Evolutionary conservation across 2,888 invertebrate genomes (phyloP), one percentile per base, ranked within the genome.

Genomic region (Epicampocera succincta): DNA sequence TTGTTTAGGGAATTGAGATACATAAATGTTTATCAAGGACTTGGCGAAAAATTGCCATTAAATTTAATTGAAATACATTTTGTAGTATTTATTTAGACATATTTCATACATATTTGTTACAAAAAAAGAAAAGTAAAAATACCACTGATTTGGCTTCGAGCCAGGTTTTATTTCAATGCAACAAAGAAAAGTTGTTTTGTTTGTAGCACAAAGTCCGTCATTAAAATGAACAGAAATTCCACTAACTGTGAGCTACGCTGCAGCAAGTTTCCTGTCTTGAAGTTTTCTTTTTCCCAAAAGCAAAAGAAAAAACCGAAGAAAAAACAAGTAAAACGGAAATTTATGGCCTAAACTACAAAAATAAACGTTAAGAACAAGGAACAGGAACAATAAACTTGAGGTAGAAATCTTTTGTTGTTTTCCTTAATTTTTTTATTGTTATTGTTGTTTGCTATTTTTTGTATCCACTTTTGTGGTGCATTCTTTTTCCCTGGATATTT

Each of bases 311-410:
- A 33, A 29, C n/a, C 4, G 44, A n/a, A 15, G 12, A 11, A 33
- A 25, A 12, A 38, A 33, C 17, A 3, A 33, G 17, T 11, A 25
- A 48, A 19, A 61, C 29, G 25, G 3, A 42, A 52, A 44, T 17
- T 48, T 52, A 52, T 48, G 17, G 48, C 40, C n/a, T 6, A 48
- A 65, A 66, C 63, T 65, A 56, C n/a, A n/a, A 48, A 69, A 76
- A 60, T 48, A 76, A 75, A 75, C 60, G 19, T 52, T 61, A 21
- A 69, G 50, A 33, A 60, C 56, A 74, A 52, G 60, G 54, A 77
- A 77, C 73, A 56, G 81, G 72, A 73, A 82, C 66, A 78, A 78
- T 65, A 78, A 71, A 78, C 77, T 77, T 56, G 29, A 76, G 76
- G 68, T 76, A 69, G 38, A 48, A 69, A 61, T 4, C n/a, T 19